These are phyloP conservation scores for Drosophila mayri DNA, from an alignment of 1,140 invertebrate species.

Conservation along the genomic window DNA sequence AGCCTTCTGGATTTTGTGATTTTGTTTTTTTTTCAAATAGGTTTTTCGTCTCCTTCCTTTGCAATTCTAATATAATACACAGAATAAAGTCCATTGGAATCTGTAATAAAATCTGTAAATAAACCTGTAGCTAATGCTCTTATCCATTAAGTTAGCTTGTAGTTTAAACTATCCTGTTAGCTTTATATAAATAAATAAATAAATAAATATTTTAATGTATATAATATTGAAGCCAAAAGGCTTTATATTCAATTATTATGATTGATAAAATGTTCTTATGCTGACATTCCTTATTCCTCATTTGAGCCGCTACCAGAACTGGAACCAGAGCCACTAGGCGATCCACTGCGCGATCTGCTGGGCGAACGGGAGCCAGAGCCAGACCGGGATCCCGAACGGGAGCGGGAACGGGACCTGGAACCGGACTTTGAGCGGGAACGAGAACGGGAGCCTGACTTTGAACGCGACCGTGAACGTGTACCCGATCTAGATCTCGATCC, in stretches of 20 bases:
- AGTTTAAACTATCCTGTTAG: no score
- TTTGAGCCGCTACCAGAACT: constrained; percentile 77
- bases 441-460: constrained; percentile 56
- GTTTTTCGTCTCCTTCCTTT: no score
- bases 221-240: neutral
- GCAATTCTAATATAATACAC: no score
- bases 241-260: constrained; percentile 13
- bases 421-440: constrained; percentile 68
- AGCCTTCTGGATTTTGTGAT: no score
- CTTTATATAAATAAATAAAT: no score
- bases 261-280: constrained; percentile 17
- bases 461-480: constrained; percentile 55
- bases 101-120: no score
- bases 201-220: no score
- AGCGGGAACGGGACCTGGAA: constrained; percentile 63
- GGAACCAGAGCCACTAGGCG: constrained; percentile 70
- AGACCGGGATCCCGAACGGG: constrained; percentile 56
- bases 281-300: constrained; percentile 48
- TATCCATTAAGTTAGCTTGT: no score
- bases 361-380: constrained; percentile 74
- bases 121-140: no score
- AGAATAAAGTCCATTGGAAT: no score
- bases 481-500: constrained; percentile 43
- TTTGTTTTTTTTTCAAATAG: no score
- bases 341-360: constrained; percentile 77